These are phyloP conservation scores for Cyprinodon diabolis DNA, from an alignment of 2,797 vertebrate genomes.

Conservation along the genomic window DNA sequence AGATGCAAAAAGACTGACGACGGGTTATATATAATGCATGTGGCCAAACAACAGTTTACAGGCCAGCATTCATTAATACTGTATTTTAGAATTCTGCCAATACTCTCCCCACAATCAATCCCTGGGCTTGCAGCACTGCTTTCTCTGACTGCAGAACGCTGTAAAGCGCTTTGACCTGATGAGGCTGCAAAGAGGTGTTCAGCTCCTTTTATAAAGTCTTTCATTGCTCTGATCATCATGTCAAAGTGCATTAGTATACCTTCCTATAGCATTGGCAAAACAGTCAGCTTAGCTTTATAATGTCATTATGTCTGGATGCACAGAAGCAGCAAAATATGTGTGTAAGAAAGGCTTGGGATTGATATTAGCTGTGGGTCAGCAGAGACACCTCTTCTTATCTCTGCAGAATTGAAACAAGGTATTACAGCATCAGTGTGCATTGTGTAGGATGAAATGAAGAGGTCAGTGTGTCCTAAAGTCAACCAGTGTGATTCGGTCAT, in stretches of 20 bases:
- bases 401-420: constrained; percentile 35
- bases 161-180: constrained; percentile 36
- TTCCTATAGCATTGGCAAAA: constrained; percentile 66
- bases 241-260: constrained; percentile 62
- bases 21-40: constrained; percentile 23
- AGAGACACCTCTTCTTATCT: constrained; percentile 1
- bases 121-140: background rate
- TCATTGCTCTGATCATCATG: constrained; percentile 32
- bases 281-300: constrained; percentile 59
- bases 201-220: constrained; percentile 54
- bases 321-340: constrained; percentile 53
- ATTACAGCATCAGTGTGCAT: background rate
- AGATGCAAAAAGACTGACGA: constrained; percentile 13
- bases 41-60: constrained; percentile 24
- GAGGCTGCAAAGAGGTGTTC: constrained; percentile 32
- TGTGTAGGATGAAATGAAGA: constrained; percentile 7
- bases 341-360: constrained; percentile 25
- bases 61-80: constrained; percentile 27
- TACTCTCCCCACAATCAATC: constrained; percentile 27
- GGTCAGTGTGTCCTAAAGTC: constrained; percentile 16
- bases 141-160: constrained; percentile 30
- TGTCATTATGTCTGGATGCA: constrained; percentile 24
- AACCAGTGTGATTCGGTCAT: constrained; percentile 2
- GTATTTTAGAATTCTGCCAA: constrained; percentile 32
- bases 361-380: constrained; percentile 58